phyloP scores from a whole-genome alignment of 2,888 invertebrate genomes.

The Thymelicus sylvestris region DNA sequence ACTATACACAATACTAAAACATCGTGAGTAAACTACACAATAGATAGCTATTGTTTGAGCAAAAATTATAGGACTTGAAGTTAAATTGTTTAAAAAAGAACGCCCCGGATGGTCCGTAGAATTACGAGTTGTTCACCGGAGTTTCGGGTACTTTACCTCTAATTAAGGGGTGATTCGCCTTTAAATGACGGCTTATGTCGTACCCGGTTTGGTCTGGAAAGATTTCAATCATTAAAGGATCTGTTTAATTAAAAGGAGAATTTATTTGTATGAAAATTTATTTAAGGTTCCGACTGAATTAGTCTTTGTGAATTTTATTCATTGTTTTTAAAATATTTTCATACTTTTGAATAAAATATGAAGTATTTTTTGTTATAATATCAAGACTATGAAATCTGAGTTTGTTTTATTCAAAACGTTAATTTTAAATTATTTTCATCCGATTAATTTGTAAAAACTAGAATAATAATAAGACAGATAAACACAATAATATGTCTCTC shows the following conservation, averaged over 20 bases:
- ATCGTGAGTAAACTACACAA: too few species aligned
- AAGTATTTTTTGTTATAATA: too few species aligned
- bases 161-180: conserved; percentile 29
- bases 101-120: conserved; percentile 10
- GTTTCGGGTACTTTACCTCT: conserved; percentile 23
- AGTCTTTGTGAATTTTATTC: background rate
- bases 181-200: conserved; percentile 26
- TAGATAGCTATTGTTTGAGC: too few species aligned
- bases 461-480: too few species aligned
- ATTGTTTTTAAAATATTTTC: background rate
- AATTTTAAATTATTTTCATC: too few species aligned
- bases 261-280: conserved; percentile 7
- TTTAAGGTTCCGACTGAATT: background rate
- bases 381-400: too few species aligned
- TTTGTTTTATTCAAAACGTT: too few species aligned
- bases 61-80: background rate
- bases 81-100: conserved; percentile 25
- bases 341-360: too few species aligned
- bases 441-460: too few species aligned
- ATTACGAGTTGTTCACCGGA: conserved; percentile 23
- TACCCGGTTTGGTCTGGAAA: conserved; percentile 6
- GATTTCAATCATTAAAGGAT: conserved; percentile 26
- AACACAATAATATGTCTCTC: too few species aligned
- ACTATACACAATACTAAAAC: too few species aligned
- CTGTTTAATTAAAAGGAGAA: conserved; percentile 14